These are phyloP conservation scores for Pristiophorus japonicus DNA, from an alignment of 2,113 vertebrate genomes.

Conservation along the genomic window DNA sequence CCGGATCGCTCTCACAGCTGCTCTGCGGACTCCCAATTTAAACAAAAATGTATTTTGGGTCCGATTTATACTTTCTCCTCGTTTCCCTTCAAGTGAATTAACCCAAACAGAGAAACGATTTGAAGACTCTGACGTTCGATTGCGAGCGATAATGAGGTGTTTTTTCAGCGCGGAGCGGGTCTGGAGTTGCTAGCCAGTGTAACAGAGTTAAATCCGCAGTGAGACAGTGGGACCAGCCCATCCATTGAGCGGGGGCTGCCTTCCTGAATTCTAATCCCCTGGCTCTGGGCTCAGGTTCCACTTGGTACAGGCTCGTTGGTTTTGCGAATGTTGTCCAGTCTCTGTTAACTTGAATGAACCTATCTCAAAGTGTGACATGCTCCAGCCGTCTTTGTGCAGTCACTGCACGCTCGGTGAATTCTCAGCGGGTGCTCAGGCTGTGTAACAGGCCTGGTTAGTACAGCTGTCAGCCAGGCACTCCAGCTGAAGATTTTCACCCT, in stretches of 20 bases:
- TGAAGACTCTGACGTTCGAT: background rate
- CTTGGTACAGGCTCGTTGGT: background rate
- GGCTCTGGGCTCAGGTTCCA: background rate
- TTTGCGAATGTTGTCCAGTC: background rate
- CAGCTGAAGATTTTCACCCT: background rate
- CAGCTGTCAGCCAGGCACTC: background rate
- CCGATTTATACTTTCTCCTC: background rate
- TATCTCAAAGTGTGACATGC: background rate
- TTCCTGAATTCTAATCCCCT: background rate
- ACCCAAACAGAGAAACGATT: background rate
- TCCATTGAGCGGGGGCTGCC: background rate
- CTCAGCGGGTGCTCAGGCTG: background rate
- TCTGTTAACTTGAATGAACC: background rate
- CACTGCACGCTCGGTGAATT: background rate
- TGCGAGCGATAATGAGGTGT: background rate
- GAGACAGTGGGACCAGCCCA: no score
- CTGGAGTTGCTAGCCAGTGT: no score
- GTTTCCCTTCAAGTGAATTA: background rate
- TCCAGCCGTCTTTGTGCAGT: background rate
- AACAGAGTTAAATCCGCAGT: no score
- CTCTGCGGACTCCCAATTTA: background rate
- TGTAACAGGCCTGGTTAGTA: background rate
- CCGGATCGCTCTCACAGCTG: background rate
- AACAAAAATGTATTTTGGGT: background rate
- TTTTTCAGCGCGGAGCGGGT: background rate